These are phyloP conservation scores for Geophilus truncorum DNA, from an alignment of 2,888 invertebrate genomes.

Conservation along the genomic window DNA sequence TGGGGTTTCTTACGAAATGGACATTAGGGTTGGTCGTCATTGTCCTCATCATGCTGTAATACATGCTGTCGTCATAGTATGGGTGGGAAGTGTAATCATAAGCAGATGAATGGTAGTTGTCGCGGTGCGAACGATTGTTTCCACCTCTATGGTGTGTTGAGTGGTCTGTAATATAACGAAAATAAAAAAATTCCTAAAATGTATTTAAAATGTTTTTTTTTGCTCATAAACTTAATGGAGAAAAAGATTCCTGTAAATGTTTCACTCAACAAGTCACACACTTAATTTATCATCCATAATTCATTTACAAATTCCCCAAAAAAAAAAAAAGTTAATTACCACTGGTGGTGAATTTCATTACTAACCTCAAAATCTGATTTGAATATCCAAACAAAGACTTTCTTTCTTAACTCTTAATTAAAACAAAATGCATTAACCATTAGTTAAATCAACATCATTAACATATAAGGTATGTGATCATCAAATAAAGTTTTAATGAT, in stretches of 20 bases:
- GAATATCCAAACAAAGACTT: no score
- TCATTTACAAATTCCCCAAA: background rate
- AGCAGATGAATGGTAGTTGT: background rate
- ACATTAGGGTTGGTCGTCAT: conserved; percentile 31
- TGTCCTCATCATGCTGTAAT: conserved; percentile 32
- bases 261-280: background rate
- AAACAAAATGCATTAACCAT: no score
- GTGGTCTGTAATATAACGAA: background rate
- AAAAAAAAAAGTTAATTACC: background rate
- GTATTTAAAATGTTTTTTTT: no score
- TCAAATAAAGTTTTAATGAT: no score
- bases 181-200: no score
- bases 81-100: background rate
- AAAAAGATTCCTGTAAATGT: no score
- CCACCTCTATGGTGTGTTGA: background rate
- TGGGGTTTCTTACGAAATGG: conserved; percentile 30
- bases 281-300: background rate
- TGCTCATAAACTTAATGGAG: no score
- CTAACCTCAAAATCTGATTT: background rate
- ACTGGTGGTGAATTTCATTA: background rate
- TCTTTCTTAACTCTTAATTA: no score
- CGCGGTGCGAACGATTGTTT: background rate
- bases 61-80: conserved; percentile 11
- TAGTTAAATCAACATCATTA: no score
- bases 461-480: no score